Base-by-base conservation (phyloP, 2,113 vertebrate species). In the Eonycteris spelaea region DNA sequence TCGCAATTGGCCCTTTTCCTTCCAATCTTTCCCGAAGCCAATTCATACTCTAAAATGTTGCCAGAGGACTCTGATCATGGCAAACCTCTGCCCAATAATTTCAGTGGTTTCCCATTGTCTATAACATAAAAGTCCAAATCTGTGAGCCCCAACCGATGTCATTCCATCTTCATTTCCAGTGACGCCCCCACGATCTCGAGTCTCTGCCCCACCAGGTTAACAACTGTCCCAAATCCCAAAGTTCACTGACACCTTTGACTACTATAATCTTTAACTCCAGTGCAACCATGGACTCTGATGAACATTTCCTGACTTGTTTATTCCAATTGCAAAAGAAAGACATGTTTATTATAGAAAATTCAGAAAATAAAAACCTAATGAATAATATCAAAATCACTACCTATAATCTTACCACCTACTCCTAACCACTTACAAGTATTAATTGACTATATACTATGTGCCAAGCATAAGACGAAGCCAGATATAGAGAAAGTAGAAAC, bases 311-410 rank as follows among this genome's bases (percentile, higher is more conserved):
- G 3, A 88, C 30, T 65, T 48, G 61, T 65, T 75, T 78, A 48
- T 15, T 84, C 40, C 55, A 38, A 24, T 83, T 79, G 53, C 15
- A 59, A 93, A 80, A 71, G 28, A 86, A 80, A 68, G 53, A 45
- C 14, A 63, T 43, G 26, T 33, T 61, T 57, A 57, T 65, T 71
- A 33, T 14, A 35, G 18, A 71, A 92, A 68, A 59, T 24, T 21
- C 53, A 63, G 53, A 86, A 96, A 90, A 80, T 45, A 45, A 45
- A 43, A 95, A 22, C 4, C 74, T 53, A 71, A 53, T 38, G 45
- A 96, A 73, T 48, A 91, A 93, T 87, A 87, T 15, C 83, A 24
- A 90, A 93, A 65, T 78, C 40, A 68, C 57, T 82, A 15, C 6
- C 9, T 43, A 11, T 35, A 84, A 85, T 68, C 70, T 18, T 61